Evolutionary conservation across 2,888 invertebrate genomes (phyloP).

Genomic region (Hirtodrosophila trivittata): DNA sequence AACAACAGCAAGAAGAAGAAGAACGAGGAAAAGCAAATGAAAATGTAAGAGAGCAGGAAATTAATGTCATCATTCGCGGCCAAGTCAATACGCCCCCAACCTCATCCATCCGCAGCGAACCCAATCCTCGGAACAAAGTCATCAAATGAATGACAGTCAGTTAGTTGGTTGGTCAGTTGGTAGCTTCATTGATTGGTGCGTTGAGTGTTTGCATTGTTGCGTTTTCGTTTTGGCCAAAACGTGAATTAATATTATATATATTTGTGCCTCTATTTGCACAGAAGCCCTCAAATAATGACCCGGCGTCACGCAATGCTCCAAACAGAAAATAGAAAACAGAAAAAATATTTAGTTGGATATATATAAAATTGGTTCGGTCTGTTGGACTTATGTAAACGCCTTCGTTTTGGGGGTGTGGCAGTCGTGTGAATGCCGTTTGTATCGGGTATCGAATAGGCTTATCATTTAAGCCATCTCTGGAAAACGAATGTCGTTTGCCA

Average conservation of each 20-base stretch:
- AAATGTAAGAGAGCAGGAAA: slow-evolving; percentile 57
- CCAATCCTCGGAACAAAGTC: too few species aligned
- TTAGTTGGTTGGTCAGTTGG: slow-evolving; percentile 26
- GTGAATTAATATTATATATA: slow-evolving; percentile 63
- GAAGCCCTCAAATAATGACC: slow-evolving; percentile 61
- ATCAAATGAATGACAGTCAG: slow-evolving; percentile 51
- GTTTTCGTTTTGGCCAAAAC: slow-evolving; percentile 29
- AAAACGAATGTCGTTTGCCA: neutral
- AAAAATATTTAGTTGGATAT: too few species aligned
- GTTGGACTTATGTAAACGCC: slow-evolving; percentile 2
- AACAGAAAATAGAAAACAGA: slow-evolving; percentile 25
- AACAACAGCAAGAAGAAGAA: slow-evolving; percentile 11
- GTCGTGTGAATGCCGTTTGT: slow-evolving; percentile 2
- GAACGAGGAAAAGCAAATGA: too few species aligned
- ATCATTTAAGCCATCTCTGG: slow-evolving; percentile 53
- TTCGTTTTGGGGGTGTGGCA: slow-evolving; percentile 27
- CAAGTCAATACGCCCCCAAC: slow-evolving; percentile 8
- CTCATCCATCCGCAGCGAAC: neutral
- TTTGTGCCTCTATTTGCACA: slow-evolving; percentile 56
- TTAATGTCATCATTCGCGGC: slow-evolving; percentile 49
- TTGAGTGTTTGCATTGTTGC: slow-evolving; percentile 33
- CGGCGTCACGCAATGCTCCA: slow-evolving; percentile 60
- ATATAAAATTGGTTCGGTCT: slow-evolving; percentile 12
- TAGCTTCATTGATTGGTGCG: slow-evolving; percentile 41
- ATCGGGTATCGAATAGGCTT: slow-evolving; percentile 43